Conservation (phyloP, 2,797 vertebrate species). For the Distichodus sexfasciatus region DNA sequence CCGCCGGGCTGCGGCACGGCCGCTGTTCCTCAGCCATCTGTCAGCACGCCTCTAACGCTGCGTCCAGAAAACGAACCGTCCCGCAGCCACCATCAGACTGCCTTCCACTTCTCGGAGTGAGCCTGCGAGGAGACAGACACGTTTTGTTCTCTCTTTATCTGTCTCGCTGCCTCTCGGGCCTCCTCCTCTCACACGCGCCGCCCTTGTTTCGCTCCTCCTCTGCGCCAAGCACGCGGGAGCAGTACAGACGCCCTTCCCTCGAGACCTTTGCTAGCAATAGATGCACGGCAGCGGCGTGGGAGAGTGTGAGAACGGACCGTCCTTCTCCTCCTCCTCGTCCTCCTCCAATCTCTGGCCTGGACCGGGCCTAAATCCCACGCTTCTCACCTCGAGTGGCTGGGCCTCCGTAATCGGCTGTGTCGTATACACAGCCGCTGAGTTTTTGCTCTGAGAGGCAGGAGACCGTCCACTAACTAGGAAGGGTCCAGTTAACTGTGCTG, state of each 20-base stretch:
- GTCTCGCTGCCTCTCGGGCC: slow-evolving; percentile 40
- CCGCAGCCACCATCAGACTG: slow-evolving; percentile 56
- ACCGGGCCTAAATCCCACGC: neutral
- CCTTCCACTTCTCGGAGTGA: slow-evolving; percentile 86
- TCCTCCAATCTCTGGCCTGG: neutral
- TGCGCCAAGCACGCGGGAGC: slow-evolving; percentile 62
- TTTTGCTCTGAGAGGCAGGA: slow-evolving; percentile 25
- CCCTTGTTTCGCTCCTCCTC: slow-evolving; percentile 58
- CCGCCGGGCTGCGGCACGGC: slow-evolving; percentile 68
- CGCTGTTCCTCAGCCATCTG: slow-evolving; percentile 63
- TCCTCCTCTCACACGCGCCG: slow-evolving; percentile 41
- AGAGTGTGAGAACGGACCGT: slow-evolving; percentile 7
- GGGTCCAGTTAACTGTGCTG: slow-evolving; percentile 4
- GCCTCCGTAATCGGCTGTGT: slow-evolving; percentile 7
- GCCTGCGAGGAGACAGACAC: slow-evolving; percentile 36
- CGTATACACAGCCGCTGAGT: neutral
- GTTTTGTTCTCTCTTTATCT: slow-evolving; percentile 31
- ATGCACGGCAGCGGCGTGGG: slow-evolving; percentile 23
- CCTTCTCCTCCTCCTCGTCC: neutral
- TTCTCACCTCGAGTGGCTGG: slow-evolving; percentile 22
- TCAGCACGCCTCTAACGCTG: slow-evolving; percentile 62
- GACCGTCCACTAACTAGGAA: slow-evolving; percentile 12
- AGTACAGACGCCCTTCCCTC: slow-evolving; percentile 32
- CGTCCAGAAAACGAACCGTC: slow-evolving; percentile 47
- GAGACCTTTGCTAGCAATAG: slow-evolving; percentile 44